Evolutionary conservation across 2,797 vertebrate species (phyloP).

Genomic region (Cetoscarus ocellatus): DNA sequence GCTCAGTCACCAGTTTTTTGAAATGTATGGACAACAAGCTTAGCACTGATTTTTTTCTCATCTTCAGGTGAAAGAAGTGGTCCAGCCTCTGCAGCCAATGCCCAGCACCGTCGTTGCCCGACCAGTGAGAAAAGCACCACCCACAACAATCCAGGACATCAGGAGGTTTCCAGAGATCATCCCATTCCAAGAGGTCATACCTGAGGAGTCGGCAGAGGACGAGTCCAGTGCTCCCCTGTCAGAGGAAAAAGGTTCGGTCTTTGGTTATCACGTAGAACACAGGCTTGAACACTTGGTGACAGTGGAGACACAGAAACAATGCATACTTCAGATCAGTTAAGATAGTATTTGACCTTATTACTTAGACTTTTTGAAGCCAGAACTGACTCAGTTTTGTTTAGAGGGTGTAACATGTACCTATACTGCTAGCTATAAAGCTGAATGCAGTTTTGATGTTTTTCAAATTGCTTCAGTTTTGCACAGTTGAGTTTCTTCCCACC

Average conservation of each 20-base stretch:
- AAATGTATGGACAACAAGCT: not conserved
- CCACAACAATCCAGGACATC: constrained; percentile 68
- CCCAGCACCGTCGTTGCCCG: constrained; percentile 66
- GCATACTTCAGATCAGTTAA: no score
- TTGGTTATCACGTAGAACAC: no score
- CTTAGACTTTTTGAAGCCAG: no score
- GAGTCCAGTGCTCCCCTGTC: constrained; percentile 65
- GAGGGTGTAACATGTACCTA: no score
- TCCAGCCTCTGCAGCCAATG: constrained; percentile 57
- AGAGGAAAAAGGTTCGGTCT: constrained; percentile 68
- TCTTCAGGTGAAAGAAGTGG: constrained; percentile 64
- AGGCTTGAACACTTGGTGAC: not conserved
- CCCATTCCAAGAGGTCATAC: constrained; percentile 73
- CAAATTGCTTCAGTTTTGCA: not conserved
- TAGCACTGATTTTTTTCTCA: not conserved
- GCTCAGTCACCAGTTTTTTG: not conserved
- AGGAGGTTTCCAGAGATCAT: constrained; percentile 74
- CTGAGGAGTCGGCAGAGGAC: constrained; percentile 71
- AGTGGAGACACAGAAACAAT: not conserved
- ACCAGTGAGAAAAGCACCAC: constrained; percentile 76
- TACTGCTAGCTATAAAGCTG: no score
- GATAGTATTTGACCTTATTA: not conserved
- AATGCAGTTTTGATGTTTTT: not conserved
- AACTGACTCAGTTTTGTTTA: not conserved
- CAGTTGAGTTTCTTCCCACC: not conserved